Base-by-base conservation (phyloP, 2,797 vertebrate genomes). In the Phaenicophaeus curvirostris region DNA sequence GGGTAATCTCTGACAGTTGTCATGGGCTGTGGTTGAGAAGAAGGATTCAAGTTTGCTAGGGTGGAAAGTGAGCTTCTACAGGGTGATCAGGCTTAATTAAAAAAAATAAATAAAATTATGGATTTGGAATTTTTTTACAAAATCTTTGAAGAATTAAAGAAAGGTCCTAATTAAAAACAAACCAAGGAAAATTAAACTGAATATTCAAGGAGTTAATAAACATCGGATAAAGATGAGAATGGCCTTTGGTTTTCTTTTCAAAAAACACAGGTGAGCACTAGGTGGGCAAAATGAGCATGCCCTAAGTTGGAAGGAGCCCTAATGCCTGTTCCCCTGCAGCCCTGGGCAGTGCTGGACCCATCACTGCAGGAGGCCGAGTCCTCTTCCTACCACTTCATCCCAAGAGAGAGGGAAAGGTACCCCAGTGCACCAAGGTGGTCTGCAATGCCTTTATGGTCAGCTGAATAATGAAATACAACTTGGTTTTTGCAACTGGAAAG, bases 1-100 rank as follows among this genome's bases (percentile, higher is more conserved):
- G 15, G 8, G 13, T 41, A 10, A 39, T 33, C 53, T 59, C 27
- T 65, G 58, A 17, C 5, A 44, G 63, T 4, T 0, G 0, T 19
- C 5, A 7, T 50, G n/a, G 27, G 4, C 37, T 75, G 35, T 13
- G 24, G 13, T 15, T 24, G 50, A 31, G 18, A 37, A 61, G 27
- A 59, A 69, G 6, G 30, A 35, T 59, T 83, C 0, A 3, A 21
- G 20, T 63, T 63, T 81, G 44, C 17, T 31, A 33, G 3, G 13
- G 44, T 54, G 13, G 17, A 67, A 80, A 33, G 5, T 33, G 42
- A 67, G 48, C 30, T 62, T 37, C 67, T 81, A 33, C 0, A 5
- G 25, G 41, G 15, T 8, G 12, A 91, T 41, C 14, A 30, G 14
- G 13, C 8, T 71, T 66, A 50, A 59, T 59, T 62, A 41, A 89